Evolutionary conservation across 2,113 vertebrate species (phyloP), one percentile per base, ranked within the genome.

Genomic region (Phylloscopus trochilus): DNA sequence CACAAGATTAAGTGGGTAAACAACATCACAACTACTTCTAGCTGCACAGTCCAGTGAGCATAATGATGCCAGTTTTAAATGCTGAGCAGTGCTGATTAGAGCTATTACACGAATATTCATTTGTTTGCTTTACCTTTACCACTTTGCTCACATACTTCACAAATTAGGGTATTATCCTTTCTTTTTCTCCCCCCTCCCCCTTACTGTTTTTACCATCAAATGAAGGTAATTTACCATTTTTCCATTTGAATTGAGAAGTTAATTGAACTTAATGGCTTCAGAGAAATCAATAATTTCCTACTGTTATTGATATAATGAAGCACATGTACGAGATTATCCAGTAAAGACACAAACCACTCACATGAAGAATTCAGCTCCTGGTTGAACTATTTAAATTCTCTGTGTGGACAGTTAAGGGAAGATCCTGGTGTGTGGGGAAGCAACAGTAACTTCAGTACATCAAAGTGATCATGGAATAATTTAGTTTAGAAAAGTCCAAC

Each of bases 191-290:
- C 20, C 13, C 13, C n/a, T n/a, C n/a, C 22, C 15, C 19, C 69
- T 95, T 97, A 85, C 90, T 94, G 89, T 97, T 97, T 97, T 92
- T 97, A 90, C 91, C 96, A 87, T 92, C 94, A 92, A 93, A 95
- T 93, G 88, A 87, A 96, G 87, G 89, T 92, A 97, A 97, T 97
- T 97, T 97, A 64, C 96, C 93, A 93, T 97, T 97, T 97, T 93
- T 97, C 93, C 92, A 95, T 95, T 97, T 97, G 94, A 97, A 97
- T 97, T 95, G 69, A 97, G 97, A 98, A 97, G 85, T 93, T 97
- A 98, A 98, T 97, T 98, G 98, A 98, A 97, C 96, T 94, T 97
- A 98, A 98, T 98, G 97, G 95, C 97, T 98, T 94, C 95, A 92
- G 95, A 97, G 97, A 96, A 98, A 98, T 98, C 98, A 97, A 97